Conservation (phyloP, 1,140 invertebrate species). For the Heliconius himera region DNA sequence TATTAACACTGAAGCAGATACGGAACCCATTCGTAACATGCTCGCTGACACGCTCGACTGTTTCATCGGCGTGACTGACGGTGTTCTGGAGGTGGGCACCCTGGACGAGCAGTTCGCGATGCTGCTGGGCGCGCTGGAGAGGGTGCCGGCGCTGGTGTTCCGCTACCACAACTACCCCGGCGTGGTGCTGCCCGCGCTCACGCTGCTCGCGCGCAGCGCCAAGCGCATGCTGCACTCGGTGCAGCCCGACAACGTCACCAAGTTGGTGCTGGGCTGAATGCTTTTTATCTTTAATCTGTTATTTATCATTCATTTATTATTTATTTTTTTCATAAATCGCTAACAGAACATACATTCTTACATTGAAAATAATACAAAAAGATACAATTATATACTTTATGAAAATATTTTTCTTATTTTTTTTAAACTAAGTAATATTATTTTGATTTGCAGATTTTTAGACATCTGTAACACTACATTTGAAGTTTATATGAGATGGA, state of each 20-base stretch:
- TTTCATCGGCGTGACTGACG: conserved; percentile 71
- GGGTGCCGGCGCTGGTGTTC: conserved; percentile 86
- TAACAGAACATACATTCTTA: too few species aligned
- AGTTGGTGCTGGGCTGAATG: conserved; percentile 52
- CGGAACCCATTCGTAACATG: conserved; percentile 70
- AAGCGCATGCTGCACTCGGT: conserved; percentile 87
- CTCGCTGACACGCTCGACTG: conserved; percentile 72
- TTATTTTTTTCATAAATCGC: too few species aligned
- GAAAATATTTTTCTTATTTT: not conserved
- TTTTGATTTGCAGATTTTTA: conserved; percentile 54
- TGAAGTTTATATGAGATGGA: conserved; percentile 88
- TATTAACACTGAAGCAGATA: conserved; percentile 65
- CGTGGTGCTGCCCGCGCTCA: conserved; percentile 89
- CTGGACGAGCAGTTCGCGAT: conserved; percentile 85
- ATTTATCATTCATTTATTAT: too few species aligned
- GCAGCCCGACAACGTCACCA: conserved; percentile 82
- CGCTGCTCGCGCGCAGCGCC: conserved; percentile 88
- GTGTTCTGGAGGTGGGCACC: conserved; percentile 78
- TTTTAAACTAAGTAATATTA: not conserved
- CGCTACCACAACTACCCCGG: conserved; percentile 92
- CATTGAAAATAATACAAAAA: too few species aligned
- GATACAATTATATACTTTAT: not conserved
- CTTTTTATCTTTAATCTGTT: not conserved
- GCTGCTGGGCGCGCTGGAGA: conserved; percentile 84
- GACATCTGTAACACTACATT: conserved; percentile 72